A percentile compares a stretch with the other conserved stretches of the same genome.
Evolutionary conservation across 2,113 vertebrate species (phyloP).

Genomic region (Arenaria interpres): DNA sequence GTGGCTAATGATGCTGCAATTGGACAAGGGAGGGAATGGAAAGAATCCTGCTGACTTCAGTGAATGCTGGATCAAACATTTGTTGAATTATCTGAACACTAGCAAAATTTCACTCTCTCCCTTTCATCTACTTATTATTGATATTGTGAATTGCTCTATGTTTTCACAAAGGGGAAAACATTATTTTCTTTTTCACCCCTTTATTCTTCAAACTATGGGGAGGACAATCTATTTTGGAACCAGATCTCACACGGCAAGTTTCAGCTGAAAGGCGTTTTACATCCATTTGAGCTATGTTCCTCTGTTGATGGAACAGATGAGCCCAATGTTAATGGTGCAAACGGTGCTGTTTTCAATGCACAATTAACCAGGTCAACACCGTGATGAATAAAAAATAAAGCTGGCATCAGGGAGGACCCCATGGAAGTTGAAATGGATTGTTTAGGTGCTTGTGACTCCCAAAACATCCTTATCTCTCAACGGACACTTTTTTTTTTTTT

Average conservation of each 20-base stretch:
- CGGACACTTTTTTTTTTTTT: background rate
- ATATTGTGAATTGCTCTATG: background rate
- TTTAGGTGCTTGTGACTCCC: background rate
- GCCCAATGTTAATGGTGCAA: slow-evolving; percentile 47
- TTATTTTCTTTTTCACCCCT: background rate
- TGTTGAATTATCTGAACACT: background rate
- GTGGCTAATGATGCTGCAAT: slow-evolving; percentile 46
- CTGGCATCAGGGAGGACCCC: background rate
- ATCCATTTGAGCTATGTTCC: slow-evolving; percentile 1
- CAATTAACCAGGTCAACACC: slow-evolving; percentile 62
- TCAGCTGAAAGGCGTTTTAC: background rate
- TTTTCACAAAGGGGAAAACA: background rate
- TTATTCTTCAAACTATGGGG: background rate
- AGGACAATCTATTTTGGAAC: background rate
- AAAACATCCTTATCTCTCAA: background rate
- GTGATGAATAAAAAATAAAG: slow-evolving; percentile 67
- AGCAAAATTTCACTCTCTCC: background rate
- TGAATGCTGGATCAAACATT: slow-evolving; percentile 13
- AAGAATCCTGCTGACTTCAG: slow-evolving; percentile 43
- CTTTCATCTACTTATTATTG: background rate
- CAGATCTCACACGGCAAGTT: background rate
- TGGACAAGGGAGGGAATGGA: background rate
- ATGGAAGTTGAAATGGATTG: background rate
- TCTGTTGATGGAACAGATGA: slow-evolving; percentile 31
- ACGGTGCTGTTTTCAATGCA: slow-evolving; percentile 27